A percentile compares a stretch with the other conserved stretches of the same genome.
Conservation (phyloP, 23 tunicate genomes). For the Styela clava region DNA sequence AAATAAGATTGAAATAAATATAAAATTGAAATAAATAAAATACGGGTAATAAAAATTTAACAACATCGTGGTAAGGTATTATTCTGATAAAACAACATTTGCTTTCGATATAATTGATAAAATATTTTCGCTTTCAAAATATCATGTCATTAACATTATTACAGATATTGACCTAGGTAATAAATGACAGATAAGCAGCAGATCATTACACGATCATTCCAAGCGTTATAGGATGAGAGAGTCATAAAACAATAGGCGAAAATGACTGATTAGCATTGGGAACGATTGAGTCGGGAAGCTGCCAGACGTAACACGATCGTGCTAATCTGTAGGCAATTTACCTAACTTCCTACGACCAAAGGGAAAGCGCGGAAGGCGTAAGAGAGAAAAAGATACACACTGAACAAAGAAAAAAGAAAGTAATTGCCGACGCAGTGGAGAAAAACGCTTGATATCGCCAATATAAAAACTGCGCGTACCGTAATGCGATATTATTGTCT, state of each 20-base stretch:
- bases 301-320: conserved; percentile 23
- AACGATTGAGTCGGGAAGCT: conserved; percentile 1
- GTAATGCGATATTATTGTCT: background rate
- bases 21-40: too few relatives aligned
- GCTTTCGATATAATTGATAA: too few relatives aligned
- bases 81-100: too few relatives aligned
- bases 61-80: too few relatives aligned
- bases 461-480: background rate
- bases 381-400: background rate
- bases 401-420: background rate
- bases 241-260: background rate
- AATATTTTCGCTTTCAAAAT: too few relatives aligned
- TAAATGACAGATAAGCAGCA: background rate
- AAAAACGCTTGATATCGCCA: background rate
- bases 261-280: conserved; percentile 6
- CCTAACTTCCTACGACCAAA: conserved; percentile 25
- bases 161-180: background rate
- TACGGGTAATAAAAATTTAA: too few relatives aligned
- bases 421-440: background rate
- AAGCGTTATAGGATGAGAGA: background rate
- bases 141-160: too few relatives aligned
- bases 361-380: conserved; percentile 11
- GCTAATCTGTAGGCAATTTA: conserved; percentile 21
- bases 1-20: too few relatives aligned
- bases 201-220: background rate